Conservation (phyloP, 2,113 vertebrate species). For the Corapipo altera region DNA sequence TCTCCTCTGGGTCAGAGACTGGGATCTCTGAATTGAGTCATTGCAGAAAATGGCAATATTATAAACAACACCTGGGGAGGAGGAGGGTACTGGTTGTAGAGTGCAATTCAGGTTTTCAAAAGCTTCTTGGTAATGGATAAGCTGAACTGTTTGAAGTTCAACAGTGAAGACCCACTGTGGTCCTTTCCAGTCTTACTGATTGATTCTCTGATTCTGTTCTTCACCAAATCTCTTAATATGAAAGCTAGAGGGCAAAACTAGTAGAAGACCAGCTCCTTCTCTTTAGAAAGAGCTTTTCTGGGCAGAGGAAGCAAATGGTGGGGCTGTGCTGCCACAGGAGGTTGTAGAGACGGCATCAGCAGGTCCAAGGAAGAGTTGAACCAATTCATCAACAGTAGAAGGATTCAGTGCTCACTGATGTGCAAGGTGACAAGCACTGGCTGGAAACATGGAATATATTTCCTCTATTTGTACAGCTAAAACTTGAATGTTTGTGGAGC, state of each 20-base stretch:
- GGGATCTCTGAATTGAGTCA: rapidly evolving
- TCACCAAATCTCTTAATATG: neutral
- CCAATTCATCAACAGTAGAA: neutral
- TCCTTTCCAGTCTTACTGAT: neutral
- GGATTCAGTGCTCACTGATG: neutral
- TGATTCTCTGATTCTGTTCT: neutral
- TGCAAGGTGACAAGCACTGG: neutral
- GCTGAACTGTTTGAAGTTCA: neutral
- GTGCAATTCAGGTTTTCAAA: neutral
- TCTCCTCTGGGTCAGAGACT: neutral
- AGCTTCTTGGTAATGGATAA: neutral
- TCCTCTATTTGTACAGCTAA: neutral
- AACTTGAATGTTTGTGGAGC: neutral
- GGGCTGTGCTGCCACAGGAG: neutral
- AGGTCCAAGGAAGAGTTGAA: neutral
- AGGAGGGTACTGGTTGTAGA: neutral
- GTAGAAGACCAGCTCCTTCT: neutral
- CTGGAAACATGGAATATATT: neutral
- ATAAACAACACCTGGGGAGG: neutral
- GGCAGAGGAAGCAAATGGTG: neutral
- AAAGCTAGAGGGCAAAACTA: neutral
- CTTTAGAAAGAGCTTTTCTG: neutral
- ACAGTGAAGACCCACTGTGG: neutral
- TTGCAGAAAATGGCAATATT: neutral
- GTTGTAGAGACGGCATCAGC: neutral